Evolutionary conservation across 2,797 vertebrate species (phyloP).

Genomic region (Sebastes taczanowskii): DNA sequence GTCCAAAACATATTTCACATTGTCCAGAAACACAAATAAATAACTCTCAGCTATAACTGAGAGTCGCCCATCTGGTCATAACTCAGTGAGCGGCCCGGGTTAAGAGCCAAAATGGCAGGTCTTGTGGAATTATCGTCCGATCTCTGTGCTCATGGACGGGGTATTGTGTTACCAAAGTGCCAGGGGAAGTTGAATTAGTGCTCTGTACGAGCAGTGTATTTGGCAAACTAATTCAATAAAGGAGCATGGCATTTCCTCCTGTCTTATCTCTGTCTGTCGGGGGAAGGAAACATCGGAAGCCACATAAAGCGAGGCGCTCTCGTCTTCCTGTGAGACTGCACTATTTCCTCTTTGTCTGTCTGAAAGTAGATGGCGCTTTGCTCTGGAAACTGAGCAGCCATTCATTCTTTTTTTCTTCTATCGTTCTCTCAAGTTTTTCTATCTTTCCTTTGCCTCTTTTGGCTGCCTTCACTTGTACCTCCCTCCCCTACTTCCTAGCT

Average conservation of each 20-base stretch:
- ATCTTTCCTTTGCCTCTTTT: not conserved
- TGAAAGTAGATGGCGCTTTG: slow-evolving; percentile 9
- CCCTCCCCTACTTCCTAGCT: not conserved
- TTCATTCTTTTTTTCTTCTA: slow-evolving; percentile 7
- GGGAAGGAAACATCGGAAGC: slow-evolving; percentile 34
- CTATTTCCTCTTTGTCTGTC: slow-evolving; percentile 33
- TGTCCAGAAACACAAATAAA: slow-evolving; percentile 35
- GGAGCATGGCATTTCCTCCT: slow-evolving; percentile 51
- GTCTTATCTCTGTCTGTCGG: slow-evolving; percentile 48
- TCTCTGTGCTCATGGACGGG: slow-evolving; percentile 14
- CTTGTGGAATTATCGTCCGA: slow-evolving; percentile 15
- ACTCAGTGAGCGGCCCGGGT: slow-evolving; percentile 5
- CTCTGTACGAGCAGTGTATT: slow-evolving; percentile 28
- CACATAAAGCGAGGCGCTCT: slow-evolving; percentile 17
- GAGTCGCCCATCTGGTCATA: slow-evolving; percentile 19
- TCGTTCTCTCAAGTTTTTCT: not conserved
- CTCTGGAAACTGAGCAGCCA: slow-evolving; percentile 8
- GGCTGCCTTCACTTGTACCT: not conserved
- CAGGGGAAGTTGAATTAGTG: slow-evolving; percentile 46
- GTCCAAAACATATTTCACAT: slow-evolving; percentile 5
- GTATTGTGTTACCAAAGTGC: slow-evolving; percentile 41
- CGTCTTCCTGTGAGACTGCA: slow-evolving; percentile 22
- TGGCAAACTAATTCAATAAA: slow-evolving; percentile 59
- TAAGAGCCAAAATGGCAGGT: slow-evolving; percentile 26
- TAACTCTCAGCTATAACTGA: slow-evolving; percentile 6